Percentiles rank a stretch among this genome's conserved stretches.
Conservation (phyloP, 2,797 vertebrate genomes). For the Pyrrhura leucotis region DNA sequence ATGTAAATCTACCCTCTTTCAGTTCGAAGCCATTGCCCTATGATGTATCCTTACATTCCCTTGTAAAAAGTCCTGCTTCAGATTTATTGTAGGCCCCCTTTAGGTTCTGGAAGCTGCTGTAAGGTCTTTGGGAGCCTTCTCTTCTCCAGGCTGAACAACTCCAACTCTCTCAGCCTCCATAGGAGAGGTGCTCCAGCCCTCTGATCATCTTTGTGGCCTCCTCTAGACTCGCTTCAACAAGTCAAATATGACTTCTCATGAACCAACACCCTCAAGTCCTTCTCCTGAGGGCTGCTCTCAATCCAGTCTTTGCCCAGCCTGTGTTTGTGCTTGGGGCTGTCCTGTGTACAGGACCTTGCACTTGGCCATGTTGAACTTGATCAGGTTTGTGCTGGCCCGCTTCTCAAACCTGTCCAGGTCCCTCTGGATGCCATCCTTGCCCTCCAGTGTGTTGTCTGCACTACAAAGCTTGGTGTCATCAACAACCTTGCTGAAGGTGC, state of each 20-base stretch:
- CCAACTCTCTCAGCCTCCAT: not conserved
- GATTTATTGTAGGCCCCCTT: not conserved
- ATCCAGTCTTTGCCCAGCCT: not conserved
- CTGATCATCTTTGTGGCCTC: too few species aligned
- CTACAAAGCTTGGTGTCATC: not conserved
- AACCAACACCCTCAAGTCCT: not conserved
- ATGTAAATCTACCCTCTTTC: not conserved
- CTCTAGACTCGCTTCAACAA: not conserved
- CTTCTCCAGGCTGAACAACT: not conserved
- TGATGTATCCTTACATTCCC: not conserved
- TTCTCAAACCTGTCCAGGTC: not conserved
- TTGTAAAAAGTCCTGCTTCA: not conserved
- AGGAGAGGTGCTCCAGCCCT: not conserved
- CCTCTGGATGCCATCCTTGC: not conserved
- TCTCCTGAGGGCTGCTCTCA: not conserved
- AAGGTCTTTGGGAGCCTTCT: not conserved
- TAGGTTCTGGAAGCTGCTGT: not conserved
- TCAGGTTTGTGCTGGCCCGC: not conserved
- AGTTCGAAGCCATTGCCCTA: not conserved
- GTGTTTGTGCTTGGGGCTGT: not conserved
- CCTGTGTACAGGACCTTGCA: not conserved
- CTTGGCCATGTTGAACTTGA: not conserved
- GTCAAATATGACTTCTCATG: not conserved
- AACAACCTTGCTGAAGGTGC: not conserved
- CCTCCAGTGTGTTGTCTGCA: rapidly evolving